Evolutionary conservation across 2,797 vertebrate species (phyloP), one percentile per base, ranked within the genome.

Genomic region (Halcyon chelicuti): DNA sequence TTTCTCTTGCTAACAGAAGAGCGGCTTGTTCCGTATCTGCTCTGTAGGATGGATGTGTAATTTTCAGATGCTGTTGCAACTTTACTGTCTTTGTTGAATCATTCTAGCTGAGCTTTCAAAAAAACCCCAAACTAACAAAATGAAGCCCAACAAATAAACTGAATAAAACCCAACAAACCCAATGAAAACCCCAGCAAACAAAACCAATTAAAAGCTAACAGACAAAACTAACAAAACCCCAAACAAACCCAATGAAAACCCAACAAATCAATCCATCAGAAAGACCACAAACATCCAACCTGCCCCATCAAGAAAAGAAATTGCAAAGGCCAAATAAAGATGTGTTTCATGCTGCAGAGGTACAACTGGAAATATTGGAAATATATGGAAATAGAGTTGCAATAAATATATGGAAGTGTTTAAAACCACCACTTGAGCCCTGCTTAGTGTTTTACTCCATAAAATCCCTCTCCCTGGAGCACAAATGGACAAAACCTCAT

Each of bases 401-500:
- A 40, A 31, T 21, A 73, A 78, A 92, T 23, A 22, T 1, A 14
- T 6, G 15, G 11, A 86, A 51, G 37, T 2, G 35, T 10, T 57
- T 12, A 49, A 70, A 92, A 74, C 47, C 7, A 17, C 12, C 28
- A 2, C 17, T 17, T 65, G 51, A 76, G 40, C 37, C 13, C 31
- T 18, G 31, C 28, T 68, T 26, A n/a, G 13, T 23, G 23, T 73
- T 85, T 71, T 39, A 46, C 35, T 22, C 9, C 1, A 5, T 12
- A 55, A 94, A 83, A 35, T 29, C 15, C 20, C 62, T 37, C 7
- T 42, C 39, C 21, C n/a, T 22, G 35, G 51, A 62, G 73, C 54
- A 57, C 5, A 9, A n/a, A 4, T 0, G 16, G 33, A 31, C 20
- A 61, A 81, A 46, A 22, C 8, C 10, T 46, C 26, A 3, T 1